Evolutionary conservation across 2,888 invertebrate species (phyloP).

Genomic region (Sesamia inferens): DNA sequence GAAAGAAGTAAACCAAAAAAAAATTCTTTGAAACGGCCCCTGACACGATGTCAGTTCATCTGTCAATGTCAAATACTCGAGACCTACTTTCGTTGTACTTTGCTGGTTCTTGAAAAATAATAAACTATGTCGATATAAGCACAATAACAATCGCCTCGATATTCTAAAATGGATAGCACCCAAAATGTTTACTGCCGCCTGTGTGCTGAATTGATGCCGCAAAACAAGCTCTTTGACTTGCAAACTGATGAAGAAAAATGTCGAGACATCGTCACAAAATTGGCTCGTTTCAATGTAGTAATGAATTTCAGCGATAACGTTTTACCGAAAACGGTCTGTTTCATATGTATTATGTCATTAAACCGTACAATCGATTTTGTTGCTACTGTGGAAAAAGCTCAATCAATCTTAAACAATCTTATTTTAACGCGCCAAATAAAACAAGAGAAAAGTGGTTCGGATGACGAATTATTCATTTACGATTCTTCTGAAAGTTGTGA

Average conservation of each 20-base stretch:
- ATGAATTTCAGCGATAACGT: conserved; percentile 68
- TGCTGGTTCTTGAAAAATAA: conserved; percentile 10
- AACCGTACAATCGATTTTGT: conserved; percentile 77
- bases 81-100: background rate
- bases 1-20: too few relatives aligned
- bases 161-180: conserved; percentile 62
- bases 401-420: conserved; percentile 68
- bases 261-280: conserved; percentile 70
- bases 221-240: conserved; percentile 72
- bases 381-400: conserved; percentile 73
- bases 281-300: conserved; percentile 71
- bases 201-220: conserved; percentile 75
- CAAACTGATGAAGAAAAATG: conserved; percentile 63
- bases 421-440: conserved; percentile 68
- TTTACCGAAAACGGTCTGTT: conserved; percentile 78
- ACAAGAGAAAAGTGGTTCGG: conserved; percentile 62
- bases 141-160: background rate
- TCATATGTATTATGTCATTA: conserved; percentile 72
- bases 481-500: conserved; percentile 31
- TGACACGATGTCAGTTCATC: background rate
- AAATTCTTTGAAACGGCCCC: too few relatives aligned
- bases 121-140: conserved; percentile 9
- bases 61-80: conserved; percentile 2
- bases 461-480: conserved; percentile 50
- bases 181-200: conserved; percentile 71